Base-by-base conservation (phyloP, 2,888 invertebrate genomes). In the Bruchidius siliquastri region DNA sequence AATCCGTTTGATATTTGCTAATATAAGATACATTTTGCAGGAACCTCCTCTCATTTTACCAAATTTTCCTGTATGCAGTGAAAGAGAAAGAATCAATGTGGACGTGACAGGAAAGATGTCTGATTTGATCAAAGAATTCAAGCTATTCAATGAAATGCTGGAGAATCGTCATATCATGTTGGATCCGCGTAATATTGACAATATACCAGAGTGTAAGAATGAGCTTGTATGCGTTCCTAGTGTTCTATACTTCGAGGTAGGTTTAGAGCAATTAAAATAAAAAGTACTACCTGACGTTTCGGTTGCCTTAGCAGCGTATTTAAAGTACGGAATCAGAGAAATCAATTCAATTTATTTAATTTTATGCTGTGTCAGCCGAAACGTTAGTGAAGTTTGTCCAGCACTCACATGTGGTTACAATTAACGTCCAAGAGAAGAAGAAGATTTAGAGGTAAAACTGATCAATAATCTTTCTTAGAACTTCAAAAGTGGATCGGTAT, bases 91-190 rank as follows among this genome's bases (percentile, higher is more conserved):
- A 76, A 67, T 78, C 22, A 22, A 68, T 20, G 72, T 73, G 3
- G 73, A 77, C 73, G 74, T 74, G 71, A 70, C 74, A 10, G 72
- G 77, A 71, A 71, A 74, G 32, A 73, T 80, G 32, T 20, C 75
- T 8, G 73, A 78, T 22, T 20, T 81, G 18, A 67, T 80, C 1
- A 74, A 75, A 72, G 74, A 79, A 32, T 81, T 80, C 70, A 69
- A 76, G 68, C 21, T 74, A 26, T 74, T 81, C 4, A 80, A 81
- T 21, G 75, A 74, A 66, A 69, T 73, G 4, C 71, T 81, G 74
- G 79, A 80, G 75, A 75, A 78, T 69, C 73, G 76, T 67, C 75
- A 79, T 68, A 72, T 81, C 26, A 22, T 66, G 2, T 67, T 22
- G 21, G 21, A 30, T 30, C 68, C 72, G 0, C 69, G 71, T 13